phyloP scores from a whole-genome alignment of 1,140 invertebrate genomes.

The Nymphalis io region DNA sequence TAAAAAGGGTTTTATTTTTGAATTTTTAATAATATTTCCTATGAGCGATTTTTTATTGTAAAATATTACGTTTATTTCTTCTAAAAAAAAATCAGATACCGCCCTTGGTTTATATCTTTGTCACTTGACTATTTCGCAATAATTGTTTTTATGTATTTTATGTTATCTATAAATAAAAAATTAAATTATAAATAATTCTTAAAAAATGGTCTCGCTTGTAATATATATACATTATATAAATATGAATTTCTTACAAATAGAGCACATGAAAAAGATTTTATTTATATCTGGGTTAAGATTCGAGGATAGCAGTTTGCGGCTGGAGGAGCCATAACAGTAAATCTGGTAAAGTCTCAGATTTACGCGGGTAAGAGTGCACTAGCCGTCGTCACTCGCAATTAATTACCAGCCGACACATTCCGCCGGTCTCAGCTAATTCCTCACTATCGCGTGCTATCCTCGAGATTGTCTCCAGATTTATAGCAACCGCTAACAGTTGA shows the following conservation, averaged over 20 bases:
- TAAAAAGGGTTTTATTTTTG: no score
- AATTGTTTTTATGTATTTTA: no score
- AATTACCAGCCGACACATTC: constrained; percentile 52
- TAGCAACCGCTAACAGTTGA: neutral
- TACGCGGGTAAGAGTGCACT: constrained; percentile 52
- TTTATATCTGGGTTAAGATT: constrained; percentile 35
- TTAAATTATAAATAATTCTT: no score
- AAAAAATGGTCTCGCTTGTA: no score
- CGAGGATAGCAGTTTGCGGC: constrained; percentile 37
- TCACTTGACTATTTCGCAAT: no score
- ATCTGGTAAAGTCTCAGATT: constrained; percentile 61
- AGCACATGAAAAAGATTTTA: constrained; percentile 23
- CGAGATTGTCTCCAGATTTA: constrained; percentile 11
- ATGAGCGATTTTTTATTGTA: no score
- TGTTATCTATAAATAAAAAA: no score
- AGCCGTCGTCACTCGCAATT: constrained; percentile 45
- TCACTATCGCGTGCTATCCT: constrained; percentile 15
- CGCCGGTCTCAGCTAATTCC: constrained; percentile 2
- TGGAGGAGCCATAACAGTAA: constrained; percentile 63
- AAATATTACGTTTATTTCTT: no score
- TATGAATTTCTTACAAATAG: neutral
- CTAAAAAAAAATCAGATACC: no score
- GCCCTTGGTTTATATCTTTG: no score
- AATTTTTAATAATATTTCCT: no score
- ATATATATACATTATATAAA: no score